A percentile compares a stretch with the other conserved stretches of the same genome.
Conservation (phyloP, 1,140 invertebrate genomes). For the Oscheius sp. region DNA sequence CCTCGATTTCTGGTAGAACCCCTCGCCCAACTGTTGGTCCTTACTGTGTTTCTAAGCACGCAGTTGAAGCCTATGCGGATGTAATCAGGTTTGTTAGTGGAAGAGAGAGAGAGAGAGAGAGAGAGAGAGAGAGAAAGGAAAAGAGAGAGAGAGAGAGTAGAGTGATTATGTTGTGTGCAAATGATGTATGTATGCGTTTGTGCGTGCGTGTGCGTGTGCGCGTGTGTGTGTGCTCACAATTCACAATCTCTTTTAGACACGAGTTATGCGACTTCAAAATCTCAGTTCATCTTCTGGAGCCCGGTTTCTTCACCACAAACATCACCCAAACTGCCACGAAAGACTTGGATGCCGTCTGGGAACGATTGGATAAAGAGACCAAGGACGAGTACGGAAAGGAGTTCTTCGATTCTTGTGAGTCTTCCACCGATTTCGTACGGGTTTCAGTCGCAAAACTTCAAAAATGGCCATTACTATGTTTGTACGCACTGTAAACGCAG, state of each 20-base stretch:
- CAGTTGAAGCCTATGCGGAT: constrained; percentile 30
- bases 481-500: no score
- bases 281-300: constrained; percentile 27
- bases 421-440: neutral
- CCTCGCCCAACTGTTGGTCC: constrained; percentile 37
- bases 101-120: no score
- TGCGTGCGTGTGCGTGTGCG: neutral
- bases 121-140: no score
- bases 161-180: no score
- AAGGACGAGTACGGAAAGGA: constrained; percentile 30
- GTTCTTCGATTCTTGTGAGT: constrained; percentile 27
- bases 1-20: constrained; percentile 31
- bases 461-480: no score
- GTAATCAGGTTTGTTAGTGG: neutral
- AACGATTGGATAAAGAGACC: constrained; percentile 13
- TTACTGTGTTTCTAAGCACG: constrained; percentile 35
- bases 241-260: constrained; percentile 16
- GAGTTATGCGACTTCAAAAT: constrained; percentile 27
- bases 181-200: no score
- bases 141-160: no score
- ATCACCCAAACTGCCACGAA: constrained; percentile 37
- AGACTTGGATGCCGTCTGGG: constrained; percentile 31
- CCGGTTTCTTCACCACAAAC: constrained; percentile 35
- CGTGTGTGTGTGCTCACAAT: no score
- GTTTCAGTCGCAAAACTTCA: no score